A percentile compares a stretch with the other conserved stretches of the same genome.
Evolutionary conservation across 2,888 invertebrate genomes (phyloP).

Genomic region (Linnaemya vulpina): DNA sequence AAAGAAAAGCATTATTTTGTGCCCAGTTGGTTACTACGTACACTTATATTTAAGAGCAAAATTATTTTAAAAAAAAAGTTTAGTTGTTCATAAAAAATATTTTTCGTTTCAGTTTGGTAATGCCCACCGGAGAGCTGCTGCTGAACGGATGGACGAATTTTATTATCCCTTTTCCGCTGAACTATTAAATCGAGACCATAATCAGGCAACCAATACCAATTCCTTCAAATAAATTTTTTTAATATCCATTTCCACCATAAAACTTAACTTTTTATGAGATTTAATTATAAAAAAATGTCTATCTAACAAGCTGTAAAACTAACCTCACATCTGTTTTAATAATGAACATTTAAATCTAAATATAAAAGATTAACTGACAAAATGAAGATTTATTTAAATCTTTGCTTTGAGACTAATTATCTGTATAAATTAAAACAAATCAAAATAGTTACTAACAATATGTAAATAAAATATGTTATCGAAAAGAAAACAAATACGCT

Average conservation of each 20-base stretch:
- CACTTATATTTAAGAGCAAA: background rate
- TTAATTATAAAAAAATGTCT: background rate
- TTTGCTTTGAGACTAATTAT: conserved; percentile 35
- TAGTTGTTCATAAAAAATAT: background rate
- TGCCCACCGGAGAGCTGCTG: conserved; percentile 76
- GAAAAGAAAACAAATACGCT: background rate
- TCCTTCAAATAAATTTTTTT: conserved; percentile 57
- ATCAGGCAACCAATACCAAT: conserved; percentile 71
- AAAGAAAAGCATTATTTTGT: too few species aligned
- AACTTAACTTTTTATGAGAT: background rate
- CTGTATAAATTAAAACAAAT: background rate
- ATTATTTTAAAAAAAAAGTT: background rate
- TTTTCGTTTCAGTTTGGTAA: conserved; percentile 76
- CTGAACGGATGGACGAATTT: conserved; percentile 77
- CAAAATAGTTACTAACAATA: conserved; percentile 28
- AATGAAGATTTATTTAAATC: conserved; percentile 12
- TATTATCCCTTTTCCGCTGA: conserved; percentile 80
- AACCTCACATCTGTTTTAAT: conserved; percentile 4
- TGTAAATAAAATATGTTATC: conserved; percentile 48
- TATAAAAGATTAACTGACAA: background rate
- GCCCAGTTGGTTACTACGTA: too few species aligned
- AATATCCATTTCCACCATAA: background rate
- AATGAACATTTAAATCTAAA: conserved; percentile 20
- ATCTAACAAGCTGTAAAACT: background rate
- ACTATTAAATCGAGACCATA: conserved; percentile 76